These are phyloP conservation scores for Harpagoxenus sublaevis DNA, from an alignment of 2,888 invertebrate genomes.

Conservation along the genomic window DNA sequence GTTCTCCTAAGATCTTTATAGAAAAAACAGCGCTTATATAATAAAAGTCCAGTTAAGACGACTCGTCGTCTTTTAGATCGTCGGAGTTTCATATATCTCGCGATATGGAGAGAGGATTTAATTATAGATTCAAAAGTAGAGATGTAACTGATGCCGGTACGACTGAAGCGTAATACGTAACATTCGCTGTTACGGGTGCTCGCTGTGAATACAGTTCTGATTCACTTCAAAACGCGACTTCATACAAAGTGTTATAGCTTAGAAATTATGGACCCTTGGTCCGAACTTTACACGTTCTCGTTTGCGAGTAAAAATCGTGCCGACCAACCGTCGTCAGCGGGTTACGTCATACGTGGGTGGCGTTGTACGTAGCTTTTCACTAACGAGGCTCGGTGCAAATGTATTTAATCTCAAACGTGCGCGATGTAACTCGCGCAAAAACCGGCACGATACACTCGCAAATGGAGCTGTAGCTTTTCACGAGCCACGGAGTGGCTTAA, in stretches of 20 bases:
- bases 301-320: conserved; percentile 26
- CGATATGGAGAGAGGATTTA: background rate
- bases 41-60: background rate
- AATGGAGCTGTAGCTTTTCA: conserved; percentile 13
- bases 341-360: background rate
- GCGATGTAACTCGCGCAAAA: conserved; percentile 19
- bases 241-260: background rate
- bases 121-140: conserved; percentile 11
- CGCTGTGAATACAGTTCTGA: background rate
- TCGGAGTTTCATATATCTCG: background rate
- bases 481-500: conserved; percentile 27
- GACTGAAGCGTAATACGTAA: conserved; percentile 13
- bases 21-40: background rate
- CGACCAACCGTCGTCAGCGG: conserved; percentile 24
- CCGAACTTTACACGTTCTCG: conserved; percentile 8
- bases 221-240: conserved; percentile 22
- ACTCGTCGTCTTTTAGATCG: background rate
- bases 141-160: conserved; percentile 11
- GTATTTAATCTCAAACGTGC: conserved; percentile 32
- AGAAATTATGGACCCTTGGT: conserved; percentile 16
- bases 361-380: conserved; percentile 25
- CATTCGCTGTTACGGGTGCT: background rate
- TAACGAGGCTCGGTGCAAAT: conserved; percentile 3
- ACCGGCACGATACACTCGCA: background rate
- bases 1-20: background rate